Percentiles rank a stretch among this genome's conserved stretches.
Conservation (phyloP, 2,888 invertebrate species). For the Anorthoa munda region DNA sequence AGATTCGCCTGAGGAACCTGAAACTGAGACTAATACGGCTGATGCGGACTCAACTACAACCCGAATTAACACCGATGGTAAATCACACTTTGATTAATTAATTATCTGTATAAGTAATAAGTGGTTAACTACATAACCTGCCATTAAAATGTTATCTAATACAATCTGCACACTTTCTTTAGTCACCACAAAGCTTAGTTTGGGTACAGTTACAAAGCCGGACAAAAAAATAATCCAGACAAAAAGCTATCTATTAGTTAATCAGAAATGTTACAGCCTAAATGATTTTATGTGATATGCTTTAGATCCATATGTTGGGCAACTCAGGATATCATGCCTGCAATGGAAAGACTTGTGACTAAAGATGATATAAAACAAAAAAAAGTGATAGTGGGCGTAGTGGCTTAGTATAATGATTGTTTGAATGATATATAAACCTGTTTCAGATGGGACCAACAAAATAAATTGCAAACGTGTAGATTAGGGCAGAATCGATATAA, state of each 20-base stretch:
- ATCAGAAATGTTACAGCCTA: no score
- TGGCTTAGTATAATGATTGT: not conserved
- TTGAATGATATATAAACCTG: not conserved
- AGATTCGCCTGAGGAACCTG: slow-evolving; percentile 15
- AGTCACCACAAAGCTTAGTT: not conserved
- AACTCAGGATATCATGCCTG: not conserved
- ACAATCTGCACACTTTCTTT: not conserved
- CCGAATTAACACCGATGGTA: slow-evolving; percentile 15
- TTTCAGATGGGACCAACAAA: not conserved
- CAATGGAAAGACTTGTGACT: not conserved
- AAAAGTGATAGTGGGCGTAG: not conserved
- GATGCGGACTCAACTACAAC: not conserved
- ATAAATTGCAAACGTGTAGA: not conserved
- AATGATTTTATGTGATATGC: not conserved
- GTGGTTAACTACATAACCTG: not conserved
- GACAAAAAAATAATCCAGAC: no score
- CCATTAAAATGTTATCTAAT: not conserved
- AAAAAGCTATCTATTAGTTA: not conserved
- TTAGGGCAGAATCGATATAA: not conserved
- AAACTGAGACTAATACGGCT: not conserved
- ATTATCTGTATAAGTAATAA: not conserved
- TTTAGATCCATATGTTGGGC: not conserved
- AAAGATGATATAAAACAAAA: not conserved
- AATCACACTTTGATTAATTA: slow-evolving; percentile 6
- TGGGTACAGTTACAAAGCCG: not conserved